Conservation (phyloP, 2,113 vertebrate genomes). For the Erythrocebus patas region DNA sequence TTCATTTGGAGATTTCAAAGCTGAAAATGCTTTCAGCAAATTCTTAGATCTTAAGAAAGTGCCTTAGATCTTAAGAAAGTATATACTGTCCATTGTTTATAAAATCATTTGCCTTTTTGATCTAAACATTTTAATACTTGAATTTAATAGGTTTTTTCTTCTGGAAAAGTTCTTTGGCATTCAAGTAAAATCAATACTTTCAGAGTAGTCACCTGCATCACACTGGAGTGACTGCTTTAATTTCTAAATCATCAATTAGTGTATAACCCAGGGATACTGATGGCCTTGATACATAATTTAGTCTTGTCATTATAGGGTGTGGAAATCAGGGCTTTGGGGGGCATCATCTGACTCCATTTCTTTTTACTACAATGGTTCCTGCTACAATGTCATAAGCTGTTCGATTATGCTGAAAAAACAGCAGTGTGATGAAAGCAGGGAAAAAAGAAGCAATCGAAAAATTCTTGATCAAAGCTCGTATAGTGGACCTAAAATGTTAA, state of each 20-base stretch:
- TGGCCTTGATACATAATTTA: constrained; percentile 67
- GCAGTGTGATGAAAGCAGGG: constrained; percentile 95
- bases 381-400: constrained; percentile 97
- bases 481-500: constrained; percentile 89
- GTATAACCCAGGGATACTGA: constrained; percentile 72
- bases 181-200: constrained; percentile 71
- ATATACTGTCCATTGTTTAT: constrained; percentile 43
- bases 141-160: constrained; percentile 64
- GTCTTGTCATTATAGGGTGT: constrained; percentile 64
- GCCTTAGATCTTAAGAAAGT: constrained; percentile 48
- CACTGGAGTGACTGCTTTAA: constrained; percentile 68
- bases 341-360: constrained; percentile 89
- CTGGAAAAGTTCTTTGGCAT: constrained; percentile 76
- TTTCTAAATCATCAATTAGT: constrained; percentile 69
- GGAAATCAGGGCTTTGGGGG: constrained; percentile 11
- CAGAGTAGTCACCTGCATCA: constrained; percentile 72
- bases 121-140: constrained; percentile 73
- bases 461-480: constrained; percentile 97
- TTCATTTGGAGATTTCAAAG: constrained; percentile 51
- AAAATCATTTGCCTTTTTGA: constrained; percentile 2
- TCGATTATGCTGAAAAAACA: constrained; percentile 98
- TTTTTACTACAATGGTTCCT: constrained; percentile 96
- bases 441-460: constrained; percentile 98
- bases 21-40: constrained; percentile 52
- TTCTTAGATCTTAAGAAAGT: constrained; percentile 42